Evolutionary conservation across 1,140 invertebrate genomes (phyloP).

Genomic region (Ptiloglossa arizonensis): DNA sequence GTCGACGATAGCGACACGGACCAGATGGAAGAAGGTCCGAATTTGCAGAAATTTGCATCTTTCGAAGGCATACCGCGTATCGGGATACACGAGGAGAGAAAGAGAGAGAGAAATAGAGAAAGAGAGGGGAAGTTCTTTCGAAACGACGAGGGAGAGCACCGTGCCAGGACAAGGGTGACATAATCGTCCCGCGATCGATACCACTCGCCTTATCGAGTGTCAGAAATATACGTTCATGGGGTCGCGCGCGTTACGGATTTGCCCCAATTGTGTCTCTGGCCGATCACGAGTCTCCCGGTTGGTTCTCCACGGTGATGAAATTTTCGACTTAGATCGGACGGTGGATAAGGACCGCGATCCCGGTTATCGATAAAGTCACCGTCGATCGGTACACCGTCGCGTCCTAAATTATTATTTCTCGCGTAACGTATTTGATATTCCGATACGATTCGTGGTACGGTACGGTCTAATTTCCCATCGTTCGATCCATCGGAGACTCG

Average conservation of each 20-base stretch:
- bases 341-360: conserved; percentile 13
- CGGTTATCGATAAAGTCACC: conserved; percentile 7
- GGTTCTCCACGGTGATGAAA: conserved; percentile 27
- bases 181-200: conserved; percentile 44
- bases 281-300: conserved; percentile 26
- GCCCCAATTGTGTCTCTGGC: conserved; percentile 53
- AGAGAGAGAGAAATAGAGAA: too few species aligned
- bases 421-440: background rate
- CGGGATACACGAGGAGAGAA: background rate
- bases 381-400: conserved; percentile 15
- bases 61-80: too few species aligned
- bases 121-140: too few species aligned
- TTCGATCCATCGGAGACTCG: too few species aligned
- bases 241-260: conserved; percentile 32
- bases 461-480: conserved; percentile 11
- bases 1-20: background rate
- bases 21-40: too few species aligned
- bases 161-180: conserved; percentile 52
- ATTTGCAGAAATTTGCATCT: too few species aligned
- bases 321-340: conserved; percentile 17
- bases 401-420: conserved; percentile 24
- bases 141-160: conserved; percentile 9
- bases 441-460: too few species aligned
- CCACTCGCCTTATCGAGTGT: conserved; percentile 44
- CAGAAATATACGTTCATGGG: conserved; percentile 38